Percentiles rank a stretch among this genome's conserved stretches.
phyloP scores from a whole-genome alignment of 2,113 vertebrate genomes.

The Phodopus roborovskii region DNA sequence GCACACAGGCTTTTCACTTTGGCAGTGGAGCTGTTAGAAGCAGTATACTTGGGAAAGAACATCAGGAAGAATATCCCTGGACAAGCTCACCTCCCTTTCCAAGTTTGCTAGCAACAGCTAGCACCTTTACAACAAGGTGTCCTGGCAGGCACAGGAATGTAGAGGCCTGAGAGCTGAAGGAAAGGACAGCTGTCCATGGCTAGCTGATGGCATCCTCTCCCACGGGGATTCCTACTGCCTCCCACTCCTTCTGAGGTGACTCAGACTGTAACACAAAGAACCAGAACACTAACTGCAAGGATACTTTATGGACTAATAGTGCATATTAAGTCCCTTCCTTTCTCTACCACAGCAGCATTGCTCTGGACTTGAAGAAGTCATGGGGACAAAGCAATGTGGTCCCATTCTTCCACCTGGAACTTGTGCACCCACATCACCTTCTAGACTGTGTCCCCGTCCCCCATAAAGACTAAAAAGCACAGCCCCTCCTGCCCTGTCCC shows the following conservation, averaged over 20 bases:
- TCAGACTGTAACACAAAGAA: neutral
- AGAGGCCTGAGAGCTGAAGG: neutral
- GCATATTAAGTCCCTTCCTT: neutral
- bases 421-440: neutral
- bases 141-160: neutral
- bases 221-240: neutral
- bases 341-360: neutral
- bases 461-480: neutral
- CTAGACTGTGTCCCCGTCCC: neutral
- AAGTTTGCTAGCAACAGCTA: neutral
- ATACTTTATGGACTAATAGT: neutral
- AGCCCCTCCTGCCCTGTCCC: neutral
- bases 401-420: neutral
- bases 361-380: neutral
- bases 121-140: neutral
- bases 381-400: neutral
- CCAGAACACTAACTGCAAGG: neutral
- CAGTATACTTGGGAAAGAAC: conserved; percentile 27
- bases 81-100: neutral
- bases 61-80: neutral
- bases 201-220: neutral
- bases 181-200: neutral
- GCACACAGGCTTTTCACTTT: conserved; percentile 4
- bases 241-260: neutral
- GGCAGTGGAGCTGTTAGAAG: conserved; percentile 43